Base-by-base conservation (phyloP, 53 echinoderm and acorn worm genomes). In the Pentamera pediparva region DNA sequence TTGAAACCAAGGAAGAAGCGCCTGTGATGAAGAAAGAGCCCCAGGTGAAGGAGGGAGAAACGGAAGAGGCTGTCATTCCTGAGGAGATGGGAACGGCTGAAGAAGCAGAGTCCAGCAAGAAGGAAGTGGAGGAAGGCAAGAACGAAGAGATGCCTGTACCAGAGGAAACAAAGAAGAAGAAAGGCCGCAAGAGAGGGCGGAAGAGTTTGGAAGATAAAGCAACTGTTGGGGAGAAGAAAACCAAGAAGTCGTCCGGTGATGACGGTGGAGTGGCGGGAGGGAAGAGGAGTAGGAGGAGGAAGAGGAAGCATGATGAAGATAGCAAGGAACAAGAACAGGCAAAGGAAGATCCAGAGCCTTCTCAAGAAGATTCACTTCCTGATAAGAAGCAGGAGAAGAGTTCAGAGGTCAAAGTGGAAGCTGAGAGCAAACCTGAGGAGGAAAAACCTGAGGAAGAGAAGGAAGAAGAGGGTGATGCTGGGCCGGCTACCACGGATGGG, bases 111-210 rank as follows among this genome's bases (percentile, higher is more conserved):
- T 18, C 37, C 5, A 26, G 17, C 31, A 36, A 37, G 67, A 69
- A 75, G 43, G 43, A 75, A 43, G 59, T 62, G 37, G 35, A 55
- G 39, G 72, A 84, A 38, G 72, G 33, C 24, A 45, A 62, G 27
- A 74, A 57, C 35, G 62, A 72, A 76, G 78, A 76, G 85, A 77
- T 37, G 52, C 59, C 25, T 22, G 39, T 26, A 65, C 25, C 37
- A 27, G 65, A 27, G 30, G 79, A 84, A 74, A 83, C 74, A 61
- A 71, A 84, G 78, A 87, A 78, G 69, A 73, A 59, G 58, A 91
- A 87, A 37, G 83, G 81, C 22, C 79, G 81, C 49, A 91, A 82
- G 74, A 87, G 80, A 43, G 69, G 77, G 15, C 65, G 79, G 40
- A 87, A 81, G 69, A 83, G 67, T 26, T 9, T 78, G 20, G 85